Evolutionary conservation across 2,888 invertebrate species (phyloP).

Genomic region (Kuschelorhynchus macadamiae): DNA sequence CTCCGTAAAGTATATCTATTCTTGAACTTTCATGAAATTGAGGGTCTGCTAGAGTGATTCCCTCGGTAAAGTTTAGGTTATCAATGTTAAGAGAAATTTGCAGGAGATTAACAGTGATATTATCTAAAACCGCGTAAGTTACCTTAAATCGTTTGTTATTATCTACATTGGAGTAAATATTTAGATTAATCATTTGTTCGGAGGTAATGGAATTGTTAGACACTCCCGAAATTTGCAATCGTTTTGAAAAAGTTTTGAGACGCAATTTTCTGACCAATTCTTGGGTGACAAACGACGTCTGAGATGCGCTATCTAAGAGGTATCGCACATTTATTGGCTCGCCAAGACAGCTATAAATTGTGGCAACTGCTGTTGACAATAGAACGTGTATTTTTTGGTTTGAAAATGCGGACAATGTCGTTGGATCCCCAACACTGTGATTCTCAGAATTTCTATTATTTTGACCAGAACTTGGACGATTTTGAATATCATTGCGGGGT

Average conservation of each 20-base stretch:
- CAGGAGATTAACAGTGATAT: background rate
- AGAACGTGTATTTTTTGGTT: too few relatives aligned
- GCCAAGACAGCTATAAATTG: too few relatives aligned
- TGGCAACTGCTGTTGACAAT: too few relatives aligned
- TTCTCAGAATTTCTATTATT: too few relatives aligned
- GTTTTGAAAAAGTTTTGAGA: background rate
- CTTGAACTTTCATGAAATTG: constrained; percentile 19
- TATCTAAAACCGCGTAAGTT: background rate
- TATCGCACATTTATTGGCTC: too few relatives aligned
- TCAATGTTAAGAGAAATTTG: background rate
- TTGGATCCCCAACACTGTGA: too few relatives aligned
- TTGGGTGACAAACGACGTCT: background rate
- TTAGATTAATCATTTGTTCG: background rate
- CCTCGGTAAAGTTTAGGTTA: background rate
- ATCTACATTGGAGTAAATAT: background rate
- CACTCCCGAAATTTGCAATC: background rate
- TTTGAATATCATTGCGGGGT: too few relatives aligned
- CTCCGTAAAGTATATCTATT: constrained; percentile 31
- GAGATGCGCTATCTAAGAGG: background rate
- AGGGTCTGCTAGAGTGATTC: constrained; percentile 21
- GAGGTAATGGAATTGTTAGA: background rate
- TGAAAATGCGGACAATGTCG: too few relatives aligned
- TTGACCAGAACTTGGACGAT: too few relatives aligned
- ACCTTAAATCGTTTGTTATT: background rate
- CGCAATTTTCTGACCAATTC: background rate